Base-by-base conservation (phyloP, 2,113 vertebrate species). In the Meles meles region DNA sequence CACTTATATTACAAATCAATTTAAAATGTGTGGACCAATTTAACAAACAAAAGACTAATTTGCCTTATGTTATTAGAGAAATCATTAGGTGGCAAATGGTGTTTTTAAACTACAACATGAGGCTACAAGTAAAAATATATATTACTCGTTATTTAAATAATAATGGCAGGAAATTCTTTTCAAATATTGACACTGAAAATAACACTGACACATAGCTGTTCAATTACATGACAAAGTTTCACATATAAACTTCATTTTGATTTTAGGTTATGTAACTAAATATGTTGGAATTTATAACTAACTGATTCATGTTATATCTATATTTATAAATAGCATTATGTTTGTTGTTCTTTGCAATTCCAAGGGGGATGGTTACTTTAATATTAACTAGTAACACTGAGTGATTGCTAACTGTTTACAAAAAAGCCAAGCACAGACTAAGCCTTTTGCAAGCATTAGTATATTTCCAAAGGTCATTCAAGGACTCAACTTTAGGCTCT, bases 61-160 rank as follows among this genome's bases (percentile, higher is more conserved):
- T 81, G 25, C 34, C 37, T 83, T 63, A 34, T 86, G 59, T 59
- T 85, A 85, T 59, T 85, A 85, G 25, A 77, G 63, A 96, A 90
- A 42, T 80, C 15, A 87, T 42, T 90, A 67, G 39, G 4, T 39
- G 77, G 15, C 61, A 95, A 90, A 88, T 52, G 0, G 55, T 74
- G 69, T 92, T 93, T 55, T 93, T 83, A 91, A 96, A 94, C 92
- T 85, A 92, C 11, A 57, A 90, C 11, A 92, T 63, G 7, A 93
- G n/a, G 47, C 5, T 67, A 37, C 6, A 44, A 74, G 77, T 57
- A 65, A 94, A 96, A 88, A 80, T 49, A 81, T 18, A 23, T 49
- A 63, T 81, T 39, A 49, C 1, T 88, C 7, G 65, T 34, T 31
- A 83, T 79, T 86, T 91, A 65, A 95, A 63, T 65, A 74, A 86